Evolutionary conservation across 2,888 invertebrate genomes (phyloP).

Genomic region (Tetropium fuscum): DNA sequence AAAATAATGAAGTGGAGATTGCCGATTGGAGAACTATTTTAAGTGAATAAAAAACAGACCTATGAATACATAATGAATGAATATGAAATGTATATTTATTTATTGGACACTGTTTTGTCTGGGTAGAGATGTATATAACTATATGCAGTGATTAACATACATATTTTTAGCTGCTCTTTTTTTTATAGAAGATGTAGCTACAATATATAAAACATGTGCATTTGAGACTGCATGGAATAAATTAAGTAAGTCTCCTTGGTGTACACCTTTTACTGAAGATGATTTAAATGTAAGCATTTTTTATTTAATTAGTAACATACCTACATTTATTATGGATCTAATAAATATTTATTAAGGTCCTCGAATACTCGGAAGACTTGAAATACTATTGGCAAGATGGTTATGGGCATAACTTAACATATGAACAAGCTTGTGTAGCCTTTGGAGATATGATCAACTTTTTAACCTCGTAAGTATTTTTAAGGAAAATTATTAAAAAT

Average conservation of each 20-base stretch:
- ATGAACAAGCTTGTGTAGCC: slow-evolving; percentile 81
- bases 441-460: slow-evolving; percentile 77
- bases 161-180: too few species aligned
- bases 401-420: slow-evolving; percentile 80
- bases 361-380: slow-evolving; percentile 83
- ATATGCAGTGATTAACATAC: too few species aligned
- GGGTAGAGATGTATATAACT: too few species aligned
- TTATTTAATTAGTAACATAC: too few species aligned
- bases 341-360: slow-evolving; percentile 63
- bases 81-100: too few species aligned
- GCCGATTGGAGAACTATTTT: too few species aligned
- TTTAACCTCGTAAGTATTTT: slow-evolving; percentile 71
- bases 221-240: slow-evolving; percentile 88
- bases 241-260: slow-evolving; percentile 79
- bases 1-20: too few species aligned
- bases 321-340: not conserved
- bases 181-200: slow-evolving; percentile 70
- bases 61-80: too few species aligned
- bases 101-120: too few species aligned
- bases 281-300: slow-evolving; percentile 72
- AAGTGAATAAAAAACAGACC: too few species aligned
- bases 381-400: slow-evolving; percentile 87
- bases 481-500: too few species aligned
- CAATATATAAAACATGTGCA: slow-evolving; percentile 81
- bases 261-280: slow-evolving; percentile 75